Percentiles rank a stretch among this genome's conserved stretches.
phyloP scores from a whole-genome alignment of 2,888 invertebrate species.

The Ctenicera cuprea region DNA sequence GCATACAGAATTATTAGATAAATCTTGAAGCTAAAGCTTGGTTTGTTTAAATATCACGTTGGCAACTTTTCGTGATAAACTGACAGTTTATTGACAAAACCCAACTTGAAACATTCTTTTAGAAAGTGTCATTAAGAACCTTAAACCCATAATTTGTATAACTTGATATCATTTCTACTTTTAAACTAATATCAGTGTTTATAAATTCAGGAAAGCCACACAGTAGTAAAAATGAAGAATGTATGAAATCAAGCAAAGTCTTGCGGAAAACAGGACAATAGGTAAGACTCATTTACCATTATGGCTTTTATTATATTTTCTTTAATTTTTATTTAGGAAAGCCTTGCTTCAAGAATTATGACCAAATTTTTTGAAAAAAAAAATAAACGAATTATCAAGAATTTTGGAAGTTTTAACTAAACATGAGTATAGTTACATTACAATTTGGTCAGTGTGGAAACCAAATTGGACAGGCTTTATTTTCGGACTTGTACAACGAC shows the following conservation, averaged over 20 bases:
- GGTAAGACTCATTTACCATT: neutral
- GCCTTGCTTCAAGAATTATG: neutral
- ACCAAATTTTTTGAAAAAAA: neutral
- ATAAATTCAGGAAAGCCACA: no score
- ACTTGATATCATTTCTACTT: no score
- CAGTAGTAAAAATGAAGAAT: neutral
- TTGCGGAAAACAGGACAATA: no score
- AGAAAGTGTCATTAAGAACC: neutral
- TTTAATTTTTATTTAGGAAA: neutral
- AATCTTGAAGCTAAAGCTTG: slow-evolving; percentile 4
- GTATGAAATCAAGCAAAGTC: neutral
- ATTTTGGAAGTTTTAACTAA: no score
- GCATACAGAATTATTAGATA: neutral
- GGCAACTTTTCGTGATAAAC: neutral
- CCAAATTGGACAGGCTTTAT: slow-evolving; percentile 73
- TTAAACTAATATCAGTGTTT: no score
- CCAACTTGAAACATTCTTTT: neutral
- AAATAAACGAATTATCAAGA: no score
- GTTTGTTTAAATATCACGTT: neutral
- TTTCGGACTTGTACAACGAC: slow-evolving; percentile 70
- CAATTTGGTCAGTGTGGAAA: slow-evolving; percentile 77
- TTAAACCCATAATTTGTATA: no score
- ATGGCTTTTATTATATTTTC: neutral
- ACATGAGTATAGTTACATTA: slow-evolving; percentile 71
- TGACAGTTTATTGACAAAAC: slow-evolving; percentile 17